Base-by-base conservation (phyloP, 2,888 invertebrate genomes). In the Zelleria hepariella region DNA sequence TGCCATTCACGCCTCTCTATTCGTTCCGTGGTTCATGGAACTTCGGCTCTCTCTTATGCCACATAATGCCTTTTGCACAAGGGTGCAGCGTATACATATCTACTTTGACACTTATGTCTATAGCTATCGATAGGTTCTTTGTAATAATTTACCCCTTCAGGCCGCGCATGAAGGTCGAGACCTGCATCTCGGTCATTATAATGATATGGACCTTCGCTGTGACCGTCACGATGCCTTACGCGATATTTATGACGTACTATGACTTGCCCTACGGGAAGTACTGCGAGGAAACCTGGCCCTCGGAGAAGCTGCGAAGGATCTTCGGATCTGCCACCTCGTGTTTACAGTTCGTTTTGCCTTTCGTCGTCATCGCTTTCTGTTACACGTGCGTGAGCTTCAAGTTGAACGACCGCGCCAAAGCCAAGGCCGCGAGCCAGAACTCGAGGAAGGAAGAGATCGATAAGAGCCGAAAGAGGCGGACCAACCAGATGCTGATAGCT, bases 71-170 rank as follows among this genome's bases (percentile, higher is more conserved):
- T 59, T 97, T 95, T 82, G 95, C 97, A 61, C 97, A 97, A 82
- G 98, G 98, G 59, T 95, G 96, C 71, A 97, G 97, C 77, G 98
- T 99, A 67, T 99, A 98, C 91, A 98, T 99, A 74, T 98, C 98
- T 63, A 98, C 98, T 0, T 90, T 99, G 70, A 99, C 99, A 5
- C 91, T 99, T 64, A 98, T 97, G 68, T 96, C 98, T 66, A 99
- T 99, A 69, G 99, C 99, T 58, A 94, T 99, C 62, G 99, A 99
- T 87, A 93, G 99, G 60, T 99, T 97, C 85, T 95, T 98, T 80
- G 98, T 98, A 63, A 99, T 99, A 68, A 96, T 98, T 64, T 96
- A 98, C 78, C 98, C 98, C 0, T 98, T 98, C 83, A 92, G 94
- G 74, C 97, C 96, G 3, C 91, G 98, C 63, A 98, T 98, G 96